A percentile compares a stretch with the other conserved stretches of the same genome.
These are phyloP conservation scores for Speoplatyrhinus poulsoni DNA, from an alignment of 2,113 vertebrate genomes.

Conservation along the genomic window DNA sequence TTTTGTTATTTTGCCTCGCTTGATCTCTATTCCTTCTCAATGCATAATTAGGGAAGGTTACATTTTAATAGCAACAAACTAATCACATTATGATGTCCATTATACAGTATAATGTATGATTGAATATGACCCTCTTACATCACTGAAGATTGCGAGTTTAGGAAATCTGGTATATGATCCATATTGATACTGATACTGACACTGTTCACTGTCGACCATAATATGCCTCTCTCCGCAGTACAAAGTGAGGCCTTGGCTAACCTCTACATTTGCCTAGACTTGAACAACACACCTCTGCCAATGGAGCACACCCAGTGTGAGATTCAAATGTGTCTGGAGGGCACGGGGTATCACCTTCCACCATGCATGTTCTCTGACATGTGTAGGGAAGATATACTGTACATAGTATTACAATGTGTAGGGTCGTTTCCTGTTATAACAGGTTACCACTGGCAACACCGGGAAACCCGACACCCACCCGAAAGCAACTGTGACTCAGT, in stretches of 20 bases:
- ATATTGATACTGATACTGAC: no score
- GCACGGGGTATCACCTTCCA: conserved; percentile 37
- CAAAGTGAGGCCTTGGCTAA: conserved; percentile 5
- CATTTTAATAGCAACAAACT: no score
- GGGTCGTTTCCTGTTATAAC: conserved; percentile 57
- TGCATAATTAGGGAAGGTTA: no score
- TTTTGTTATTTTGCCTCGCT: no score
- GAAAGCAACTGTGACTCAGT: conserved; percentile 57
- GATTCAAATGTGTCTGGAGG: conserved; percentile 41
- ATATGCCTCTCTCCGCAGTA: neutral
- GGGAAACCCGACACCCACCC: conserved; percentile 66
- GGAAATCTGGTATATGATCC: no score
- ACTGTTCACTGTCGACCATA: no score
- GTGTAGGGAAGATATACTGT: conserved; percentile 53
- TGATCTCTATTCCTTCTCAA: no score
- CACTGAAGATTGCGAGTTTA: no score
- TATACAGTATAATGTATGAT: no score
- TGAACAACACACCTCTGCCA: conserved; percentile 27
- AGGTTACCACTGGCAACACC: conserved; percentile 44
- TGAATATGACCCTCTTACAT: no score
- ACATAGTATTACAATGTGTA: conserved; percentile 39
- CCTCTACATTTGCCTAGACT: conserved; percentile 28
- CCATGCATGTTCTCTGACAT: conserved; percentile 39
- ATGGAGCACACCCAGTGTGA: conserved; percentile 25
- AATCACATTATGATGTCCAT: no score